These are phyloP conservation scores for Taeniopygia guttata DNA, from an alignment of 2,797 vertebrate genomes.

Conservation along the genomic window DNA sequence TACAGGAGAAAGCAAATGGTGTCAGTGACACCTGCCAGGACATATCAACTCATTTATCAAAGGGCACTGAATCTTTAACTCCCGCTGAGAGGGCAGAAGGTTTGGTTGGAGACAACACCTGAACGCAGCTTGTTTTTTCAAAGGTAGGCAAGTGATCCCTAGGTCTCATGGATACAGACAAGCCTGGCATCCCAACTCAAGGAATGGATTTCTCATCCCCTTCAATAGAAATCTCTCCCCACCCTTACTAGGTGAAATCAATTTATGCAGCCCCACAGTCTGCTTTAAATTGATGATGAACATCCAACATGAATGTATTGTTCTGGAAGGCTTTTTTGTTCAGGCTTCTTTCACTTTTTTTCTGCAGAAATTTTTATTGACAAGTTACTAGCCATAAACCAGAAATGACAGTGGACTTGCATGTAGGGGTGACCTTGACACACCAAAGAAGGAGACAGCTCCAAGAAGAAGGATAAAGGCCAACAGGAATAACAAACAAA, in stretches of 20 bases:
- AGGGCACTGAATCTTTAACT: not conserved
- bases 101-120: not conserved
- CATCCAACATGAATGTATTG: not conserved
- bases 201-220: not conserved
- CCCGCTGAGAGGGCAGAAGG: not conserved
- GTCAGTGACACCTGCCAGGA: not conserved
- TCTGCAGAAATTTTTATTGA: not conserved
- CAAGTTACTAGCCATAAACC: not conserved
- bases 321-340: not conserved
- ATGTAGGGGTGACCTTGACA: not conserved
- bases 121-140: not conserved
- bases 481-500: slow-evolving; percentile 14
- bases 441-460: not conserved
- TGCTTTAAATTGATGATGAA: not conserved
- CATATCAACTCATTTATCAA: not conserved
- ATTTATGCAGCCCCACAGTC: not conserved
- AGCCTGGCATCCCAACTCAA: not conserved
- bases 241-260: not conserved
- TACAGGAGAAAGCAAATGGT: not conserved
- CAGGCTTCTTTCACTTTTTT: not conserved
- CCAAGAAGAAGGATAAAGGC: not conserved
- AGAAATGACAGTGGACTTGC: not conserved
- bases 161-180: not conserved
- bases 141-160: not conserved
- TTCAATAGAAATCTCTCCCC: not conserved